Evolutionary conservation across 1,140 invertebrate genomes (phyloP).

Genomic region (Epicauta chinensis): DNA sequence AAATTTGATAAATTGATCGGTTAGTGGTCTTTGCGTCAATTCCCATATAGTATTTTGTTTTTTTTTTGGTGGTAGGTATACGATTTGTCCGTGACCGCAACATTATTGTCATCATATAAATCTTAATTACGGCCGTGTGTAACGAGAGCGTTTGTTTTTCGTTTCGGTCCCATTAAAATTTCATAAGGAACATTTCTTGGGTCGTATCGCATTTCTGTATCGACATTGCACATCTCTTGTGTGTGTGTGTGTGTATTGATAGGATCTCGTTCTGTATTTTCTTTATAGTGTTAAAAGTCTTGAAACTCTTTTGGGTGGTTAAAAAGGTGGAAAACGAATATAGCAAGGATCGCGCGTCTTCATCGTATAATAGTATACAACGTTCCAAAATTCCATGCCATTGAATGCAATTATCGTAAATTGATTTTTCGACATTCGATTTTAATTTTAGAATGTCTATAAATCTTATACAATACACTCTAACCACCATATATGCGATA

Average conservation of each 20-base stretch:
- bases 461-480: too few species aligned
- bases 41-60: too few species aligned
- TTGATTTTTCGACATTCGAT: conserved; percentile 23
- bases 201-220: conserved; percentile 16
- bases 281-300: too few species aligned
- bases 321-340: too few species aligned
- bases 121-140: conserved; percentile 11
- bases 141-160: conserved; percentile 15
- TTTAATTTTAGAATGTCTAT: conserved; percentile 13
- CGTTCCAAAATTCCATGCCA: conserved; percentile 15
- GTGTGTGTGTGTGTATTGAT: too few species aligned
- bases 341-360: too few species aligned
- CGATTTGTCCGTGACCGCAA: conserved; percentile 4
- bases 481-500: too few species aligned
- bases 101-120: conserved; percentile 13
- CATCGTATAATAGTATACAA: too few species aligned
- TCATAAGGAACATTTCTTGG: conserved; percentile 7
- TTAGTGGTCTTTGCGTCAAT: too few species aligned
- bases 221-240: neutral
- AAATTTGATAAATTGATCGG: too few species aligned
- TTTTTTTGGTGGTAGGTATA: too few species aligned
- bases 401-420: conserved; percentile 24
- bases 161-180: conserved; percentile 10
- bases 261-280: conserved; percentile 8
- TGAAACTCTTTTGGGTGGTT: too few species aligned